Base-by-base conservation (phyloP, 2,113 vertebrate species). In the Toxostoma redivivum region DNA sequence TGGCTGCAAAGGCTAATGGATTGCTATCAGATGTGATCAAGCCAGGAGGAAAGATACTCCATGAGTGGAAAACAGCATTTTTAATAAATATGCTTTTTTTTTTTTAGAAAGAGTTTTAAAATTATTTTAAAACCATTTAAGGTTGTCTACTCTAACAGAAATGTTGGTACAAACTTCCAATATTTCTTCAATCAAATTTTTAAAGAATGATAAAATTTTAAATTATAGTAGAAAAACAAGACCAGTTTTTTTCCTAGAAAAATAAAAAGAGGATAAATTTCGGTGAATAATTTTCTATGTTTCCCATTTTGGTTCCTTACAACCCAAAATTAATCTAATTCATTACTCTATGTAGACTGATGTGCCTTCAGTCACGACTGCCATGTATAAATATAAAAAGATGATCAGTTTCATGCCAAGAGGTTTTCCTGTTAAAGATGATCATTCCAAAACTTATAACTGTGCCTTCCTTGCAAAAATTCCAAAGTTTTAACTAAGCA, bases 1-100 rank as follows among this genome's bases (percentile, higher is more conserved):
- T 45, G 21, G 4, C 21, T 56, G 38, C 3, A 2, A 73, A 30
- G 13, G 18, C 10, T 47, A 5, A 14, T 47, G 40, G 9, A 23
- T n/a, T 90, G 60, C 19, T 48, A 2, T 31, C 45, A 33, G 13
- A 38, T 7, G 19, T 25, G 62, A 86, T 35, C 44, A 44, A 65
- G 7, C 19, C 65, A 38, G 3, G 20, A 40, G 5, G 15, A 78
- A 80, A 80, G 35, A 37, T 13, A 69, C 31, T 51, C 71, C 15
- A 47, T 8, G 9, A 27, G 8, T 72, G 27, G 23, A 69, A 92
- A 84, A 30, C 2, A 38, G 6, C 6, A n/a, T 24, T 30, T 70
- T 58, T 12, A 2, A 51, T 24, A 45, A 38, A 35, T 0, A 2
- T 10, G 11, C 12, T 16, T 7, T 30, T n/a, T 67, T 37, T 50